Percentiles rank a stretch among this genome's conserved stretches.
phyloP scores from a whole-genome alignment of 1,140 invertebrate species.

The Brachionus rotundiformis region DNA sequence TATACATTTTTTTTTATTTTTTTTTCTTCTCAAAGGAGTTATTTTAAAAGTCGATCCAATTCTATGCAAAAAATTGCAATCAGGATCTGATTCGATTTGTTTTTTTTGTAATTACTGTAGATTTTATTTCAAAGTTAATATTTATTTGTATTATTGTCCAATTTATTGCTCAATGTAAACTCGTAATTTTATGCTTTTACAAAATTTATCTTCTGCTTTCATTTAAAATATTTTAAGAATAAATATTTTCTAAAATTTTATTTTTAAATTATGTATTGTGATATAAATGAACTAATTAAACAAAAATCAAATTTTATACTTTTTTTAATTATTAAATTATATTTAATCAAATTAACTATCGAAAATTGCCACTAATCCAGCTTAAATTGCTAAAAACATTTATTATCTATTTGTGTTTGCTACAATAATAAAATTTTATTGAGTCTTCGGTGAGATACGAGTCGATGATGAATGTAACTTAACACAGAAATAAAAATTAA shows the following conservation, averaged over 20 bases:
- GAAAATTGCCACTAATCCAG: no score
- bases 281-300: not conserved
- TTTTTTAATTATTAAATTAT: no score
- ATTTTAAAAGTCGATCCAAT: not conserved
- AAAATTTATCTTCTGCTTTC: not conserved
- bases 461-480: no score
- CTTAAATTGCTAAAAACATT: no score
- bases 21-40: not conserved
- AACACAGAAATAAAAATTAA: not conserved
- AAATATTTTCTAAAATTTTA: not conserved
- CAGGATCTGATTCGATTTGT: not conserved
- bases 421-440: no score
- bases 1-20: not conserved
- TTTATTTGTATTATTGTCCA: constrained; percentile 13
- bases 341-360: no score
- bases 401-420: no score
- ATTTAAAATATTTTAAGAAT: not conserved
- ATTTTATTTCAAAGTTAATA: not conserved
- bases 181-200: constrained; percentile 3
- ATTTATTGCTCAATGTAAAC: constrained; percentile 19
- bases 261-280: not conserved
- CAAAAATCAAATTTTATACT: no score
- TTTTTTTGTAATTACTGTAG: not conserved
- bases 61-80: constrained; percentile 8
- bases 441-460: no score